Percentiles rank a stretch among this genome's conserved stretches.
phyloP scores from a whole-genome alignment of 2,888 invertebrate genomes.

The Myopa testacea region DNA sequence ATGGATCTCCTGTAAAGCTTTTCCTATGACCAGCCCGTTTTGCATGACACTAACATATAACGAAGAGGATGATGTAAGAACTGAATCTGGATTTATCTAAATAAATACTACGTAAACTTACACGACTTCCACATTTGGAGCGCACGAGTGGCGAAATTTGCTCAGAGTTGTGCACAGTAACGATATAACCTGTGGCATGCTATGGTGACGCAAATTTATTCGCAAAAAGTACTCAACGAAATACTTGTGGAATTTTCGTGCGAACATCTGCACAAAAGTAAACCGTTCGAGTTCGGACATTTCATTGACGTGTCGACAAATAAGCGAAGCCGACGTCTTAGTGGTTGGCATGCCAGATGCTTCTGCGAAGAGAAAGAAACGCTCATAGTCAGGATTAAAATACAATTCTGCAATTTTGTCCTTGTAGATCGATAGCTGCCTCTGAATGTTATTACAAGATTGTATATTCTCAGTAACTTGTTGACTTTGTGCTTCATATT shows the following conservation, averaged over 20 bases:
- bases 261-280: slow-evolving; percentile 46
- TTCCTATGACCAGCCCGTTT: slow-evolving; percentile 48
- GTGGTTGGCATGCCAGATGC: slow-evolving; percentile 36
- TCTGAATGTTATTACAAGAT: slow-evolving; percentile 42
- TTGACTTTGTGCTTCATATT: neutral
- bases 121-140: slow-evolving; percentile 50
- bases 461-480: slow-evolving; percentile 27
- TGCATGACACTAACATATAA: slow-evolving; percentile 45
- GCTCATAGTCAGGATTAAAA: slow-evolving; percentile 40
- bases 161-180: slow-evolving; percentile 46
- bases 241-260: slow-evolving; percentile 44
- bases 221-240: slow-evolving; percentile 46
- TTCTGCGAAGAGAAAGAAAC: slow-evolving; percentile 39
- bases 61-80: neutral
- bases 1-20: slow-evolving; percentile 44
- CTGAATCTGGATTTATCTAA: slow-evolving; percentile 5
- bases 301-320: slow-evolving; percentile 41
- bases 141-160: slow-evolving; percentile 48
- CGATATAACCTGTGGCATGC: slow-evolving; percentile 42
- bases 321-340: slow-evolving; percentile 2
- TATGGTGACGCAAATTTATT: slow-evolving; percentile 30
- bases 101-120: slow-evolving; percentile 39
- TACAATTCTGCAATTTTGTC: slow-evolving; percentile 45
- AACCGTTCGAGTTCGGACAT: slow-evolving; percentile 43
- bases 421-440: slow-evolving; percentile 45